These are phyloP conservation scores for Coptodon rendalli DNA, from an alignment of 2,113 vertebrate species.

Conservation along the genomic window DNA sequence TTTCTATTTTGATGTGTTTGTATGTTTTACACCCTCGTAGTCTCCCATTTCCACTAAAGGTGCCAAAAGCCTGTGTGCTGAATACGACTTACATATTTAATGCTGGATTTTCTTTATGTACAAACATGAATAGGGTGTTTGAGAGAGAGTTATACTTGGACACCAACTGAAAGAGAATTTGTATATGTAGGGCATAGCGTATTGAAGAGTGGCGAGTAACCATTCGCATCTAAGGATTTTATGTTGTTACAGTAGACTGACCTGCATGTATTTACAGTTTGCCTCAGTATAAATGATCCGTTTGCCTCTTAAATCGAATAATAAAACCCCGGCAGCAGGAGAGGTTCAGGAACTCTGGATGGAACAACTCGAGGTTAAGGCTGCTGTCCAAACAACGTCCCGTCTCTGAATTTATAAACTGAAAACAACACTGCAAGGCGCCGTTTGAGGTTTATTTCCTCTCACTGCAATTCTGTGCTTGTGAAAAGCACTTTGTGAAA, in stretches of 20 bases:
- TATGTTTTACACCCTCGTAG: background rate
- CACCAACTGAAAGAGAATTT: background rate
- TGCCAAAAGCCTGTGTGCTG: constrained; percentile 49
- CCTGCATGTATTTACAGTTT: constrained; percentile 7
- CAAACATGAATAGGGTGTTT: background rate
- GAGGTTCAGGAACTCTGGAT: background rate
- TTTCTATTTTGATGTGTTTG: constrained; percentile 42
- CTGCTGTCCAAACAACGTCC: background rate
- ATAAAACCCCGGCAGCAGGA: background rate
- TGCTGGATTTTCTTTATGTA: background rate
- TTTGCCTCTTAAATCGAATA: background rate
- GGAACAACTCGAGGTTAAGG: background rate
- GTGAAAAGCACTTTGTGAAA: background rate
- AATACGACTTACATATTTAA: background rate
- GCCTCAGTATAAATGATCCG: background rate
- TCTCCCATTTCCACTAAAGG: constrained; percentile 10
- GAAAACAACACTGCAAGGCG: background rate
- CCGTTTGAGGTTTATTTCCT: background rate
- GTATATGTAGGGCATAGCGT: background rate
- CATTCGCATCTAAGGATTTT: background rate
- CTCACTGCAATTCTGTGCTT: background rate
- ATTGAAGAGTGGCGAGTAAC: background rate
- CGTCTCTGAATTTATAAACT: background rate
- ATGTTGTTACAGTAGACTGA: background rate
- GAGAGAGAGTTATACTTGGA: background rate